These are phyloP conservation scores for Onychomys leucogaster DNA, from an alignment of 2,797 vertebrate species.

Conservation along the genomic window DNA sequence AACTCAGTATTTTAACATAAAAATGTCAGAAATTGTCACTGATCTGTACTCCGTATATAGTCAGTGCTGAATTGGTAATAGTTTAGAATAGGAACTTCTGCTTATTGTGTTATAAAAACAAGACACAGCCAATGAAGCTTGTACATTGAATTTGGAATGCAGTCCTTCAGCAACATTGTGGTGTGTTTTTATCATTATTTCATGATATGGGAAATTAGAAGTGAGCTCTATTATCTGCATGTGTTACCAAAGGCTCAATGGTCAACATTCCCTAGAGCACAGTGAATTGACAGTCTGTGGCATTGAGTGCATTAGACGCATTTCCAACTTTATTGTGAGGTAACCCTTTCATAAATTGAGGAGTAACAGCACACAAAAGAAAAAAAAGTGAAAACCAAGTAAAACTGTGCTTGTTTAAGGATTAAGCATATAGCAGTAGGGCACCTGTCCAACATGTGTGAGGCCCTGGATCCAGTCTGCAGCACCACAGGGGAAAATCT, in stretches of 20 bases:
- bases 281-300: no score
- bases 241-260: no score
- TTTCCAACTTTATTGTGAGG: background rate
- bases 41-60: background rate
- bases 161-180: background rate
- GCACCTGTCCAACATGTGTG: background rate
- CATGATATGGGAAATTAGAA: background rate
- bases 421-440: background rate
- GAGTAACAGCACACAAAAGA: background rate
- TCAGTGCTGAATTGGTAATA: background rate
- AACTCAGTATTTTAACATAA: background rate
- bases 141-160: background rate
- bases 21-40: background rate
- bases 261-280: background rate
- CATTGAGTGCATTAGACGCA: fast-evolving
- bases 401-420: background rate
- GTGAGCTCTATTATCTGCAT: background rate
- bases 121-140: background rate
- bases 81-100: background rate
- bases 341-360: background rate
- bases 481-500: no score
- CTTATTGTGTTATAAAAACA: background rate
- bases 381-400: background rate
- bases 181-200: background rate
- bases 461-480: background rate